Conservation (phyloP, 2,113 vertebrate genomes). For the Rallus limicola region DNA sequence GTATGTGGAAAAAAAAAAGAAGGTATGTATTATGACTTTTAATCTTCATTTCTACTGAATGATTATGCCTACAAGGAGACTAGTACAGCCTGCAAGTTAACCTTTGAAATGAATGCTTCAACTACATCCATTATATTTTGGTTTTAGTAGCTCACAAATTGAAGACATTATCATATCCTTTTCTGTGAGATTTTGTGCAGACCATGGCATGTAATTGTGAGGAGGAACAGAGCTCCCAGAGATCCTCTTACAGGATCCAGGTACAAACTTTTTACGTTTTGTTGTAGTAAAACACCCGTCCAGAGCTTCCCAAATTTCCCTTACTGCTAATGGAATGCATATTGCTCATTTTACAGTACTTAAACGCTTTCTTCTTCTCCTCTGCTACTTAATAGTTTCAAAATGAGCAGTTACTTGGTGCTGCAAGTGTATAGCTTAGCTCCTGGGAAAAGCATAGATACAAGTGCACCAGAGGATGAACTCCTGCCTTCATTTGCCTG, state of each 20-base stretch:
- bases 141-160: constrained; percentile 3
- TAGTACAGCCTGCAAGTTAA: background rate
- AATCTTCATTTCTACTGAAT: background rate
- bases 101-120: background rate
- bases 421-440: background rate
- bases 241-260: background rate
- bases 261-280: background rate
- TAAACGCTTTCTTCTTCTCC: background rate
- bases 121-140: background rate
- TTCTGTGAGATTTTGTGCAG: background rate
- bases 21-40: constrained; percentile 3
- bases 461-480: background rate
- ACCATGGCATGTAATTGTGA: background rate
- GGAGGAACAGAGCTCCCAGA: background rate
- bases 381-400: background rate
- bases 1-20: background rate
- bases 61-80: background rate
- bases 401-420: background rate
- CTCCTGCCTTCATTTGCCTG: background rate
- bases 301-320: background rate
- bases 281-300: background rate
- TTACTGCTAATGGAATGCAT: background rate
- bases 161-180: background rate
- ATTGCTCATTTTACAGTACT: background rate
- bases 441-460: background rate